Evolutionary conservation across 2,113 vertebrate genomes (phyloP).

Genomic region (Isurus oxyrinchus): DNA sequence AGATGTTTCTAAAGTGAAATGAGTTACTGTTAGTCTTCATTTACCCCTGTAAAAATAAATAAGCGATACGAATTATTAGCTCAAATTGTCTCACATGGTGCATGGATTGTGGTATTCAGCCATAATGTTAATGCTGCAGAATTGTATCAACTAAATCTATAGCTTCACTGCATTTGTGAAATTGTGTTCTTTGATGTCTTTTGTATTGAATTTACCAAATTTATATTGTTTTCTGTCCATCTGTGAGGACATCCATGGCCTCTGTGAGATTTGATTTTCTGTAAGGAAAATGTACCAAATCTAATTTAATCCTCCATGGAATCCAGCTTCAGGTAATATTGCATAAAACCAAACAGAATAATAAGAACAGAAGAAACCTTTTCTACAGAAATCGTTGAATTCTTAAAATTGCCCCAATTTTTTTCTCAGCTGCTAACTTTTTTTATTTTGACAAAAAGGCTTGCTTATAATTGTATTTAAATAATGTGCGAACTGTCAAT

Average conservation of each 20-base stretch:
- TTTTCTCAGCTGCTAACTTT: background rate
- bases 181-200: constrained; percentile 25
- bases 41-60: constrained; percentile 15
- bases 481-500: background rate
- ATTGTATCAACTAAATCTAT: background rate
- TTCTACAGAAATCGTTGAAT: background rate
- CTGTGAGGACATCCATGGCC: background rate
- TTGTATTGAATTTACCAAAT: background rate
- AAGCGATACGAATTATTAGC: background rate
- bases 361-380: background rate
- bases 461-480: background rate
- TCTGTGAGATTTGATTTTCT: constrained; percentile 12
- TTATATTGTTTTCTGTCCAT: background rate
- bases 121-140: background rate
- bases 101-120: background rate
- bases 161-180: background rate
- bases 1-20: background rate
- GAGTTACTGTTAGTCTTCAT: background rate
- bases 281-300: background rate
- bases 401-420: background rate
- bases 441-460: background rate
- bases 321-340: background rate
- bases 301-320: background rate
- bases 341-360: background rate
- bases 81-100: background rate